Evolutionary conservation across 2,888 invertebrate species (phyloP), one percentile per base, ranked within the genome.

Genomic region (Leucophora obtusa): DNA sequence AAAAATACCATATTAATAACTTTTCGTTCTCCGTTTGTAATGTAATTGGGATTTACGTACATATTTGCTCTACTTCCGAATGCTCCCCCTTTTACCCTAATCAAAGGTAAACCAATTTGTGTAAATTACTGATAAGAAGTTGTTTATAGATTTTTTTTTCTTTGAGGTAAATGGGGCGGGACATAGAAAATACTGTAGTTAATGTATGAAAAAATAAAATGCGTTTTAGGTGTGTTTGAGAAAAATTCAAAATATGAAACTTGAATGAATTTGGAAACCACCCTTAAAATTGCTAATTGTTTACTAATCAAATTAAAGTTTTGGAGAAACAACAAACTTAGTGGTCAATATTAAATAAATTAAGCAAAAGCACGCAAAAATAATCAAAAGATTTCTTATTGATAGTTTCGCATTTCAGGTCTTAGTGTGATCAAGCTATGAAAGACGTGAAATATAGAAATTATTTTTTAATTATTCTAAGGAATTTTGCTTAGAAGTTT

Each of bases 121-220:
- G 65, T 38, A 50, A 66, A 53, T 53, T 35, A 14, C 66, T 66
- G 66, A 66, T 66, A 66, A 66, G 54, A 66, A 66, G 18, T 66
- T 56, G n/a, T 11, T 54, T 38, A 28, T 66, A 24, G 38, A 28
- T 28, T 56, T 54, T 54, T 28, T 66, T 53, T 21, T n/a, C 24
- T 66, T 43, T 28, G 6, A 14, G 2, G 2, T 38, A 11, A 11
- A 38, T 38, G 11, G 11, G 38, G 38, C 8, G 11, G 11, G 38
- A 38, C 38, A 38, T 11, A 4, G 11, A 38, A 38, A 38, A 38
- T 11, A 38, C 2, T 38, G 2, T 11, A 11, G 1, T 1, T 38
- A 38, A 38, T 11, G 8, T 9, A 2, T 1, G 11, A 38, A 38
- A 38, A 38, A 38, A 11, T 38, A 38, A 38, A 11, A 38, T 38